These are phyloP conservation scores for Euschistus heros DNA, from an alignment of 1,140 invertebrate species.

Conservation along the genomic window DNA sequence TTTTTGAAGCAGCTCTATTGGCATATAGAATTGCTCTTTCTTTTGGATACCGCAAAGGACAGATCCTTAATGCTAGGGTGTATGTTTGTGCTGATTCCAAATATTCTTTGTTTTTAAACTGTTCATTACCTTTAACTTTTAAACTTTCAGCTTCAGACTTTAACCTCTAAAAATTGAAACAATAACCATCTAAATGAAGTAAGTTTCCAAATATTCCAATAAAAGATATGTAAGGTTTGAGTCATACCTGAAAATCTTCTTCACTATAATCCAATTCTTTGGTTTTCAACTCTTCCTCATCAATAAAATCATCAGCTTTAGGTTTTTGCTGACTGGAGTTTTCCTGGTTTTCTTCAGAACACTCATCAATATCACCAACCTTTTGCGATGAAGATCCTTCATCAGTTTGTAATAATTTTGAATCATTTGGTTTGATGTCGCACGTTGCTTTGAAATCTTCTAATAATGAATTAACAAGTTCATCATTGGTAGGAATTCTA, in stretches of 20 bases:
- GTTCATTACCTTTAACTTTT: constrained; percentile 69
- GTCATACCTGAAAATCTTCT: constrained; percentile 43
- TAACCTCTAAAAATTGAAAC: constrained; percentile 37
- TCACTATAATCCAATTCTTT: constrained; percentile 50
- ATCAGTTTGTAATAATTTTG: neutral
- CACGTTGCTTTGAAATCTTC: constrained; percentile 10
- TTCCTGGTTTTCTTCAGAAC: neutral
- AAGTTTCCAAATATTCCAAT: too few species aligned
- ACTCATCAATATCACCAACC: neutral
- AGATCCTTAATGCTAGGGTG: constrained; percentile 61
- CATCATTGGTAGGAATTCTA: constrained; percentile 8
- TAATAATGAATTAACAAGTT: constrained; percentile 7
- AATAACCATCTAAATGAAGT: too few species aligned
- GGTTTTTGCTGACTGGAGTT: constrained; percentile 20
- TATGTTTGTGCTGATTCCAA: constrained; percentile 55
- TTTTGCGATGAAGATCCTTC: neutral
- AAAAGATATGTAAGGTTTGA: too few species aligned
- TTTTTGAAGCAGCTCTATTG: constrained; percentile 78
- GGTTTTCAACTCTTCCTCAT: constrained; percentile 48
- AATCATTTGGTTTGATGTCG: neutral
- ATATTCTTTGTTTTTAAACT: constrained; percentile 63
- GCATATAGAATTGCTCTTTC: constrained; percentile 76
- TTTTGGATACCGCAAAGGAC: constrained; percentile 57
- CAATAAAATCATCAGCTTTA: constrained; percentile 39
- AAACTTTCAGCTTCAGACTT: constrained; percentile 49